Conservation (phyloP, 2,113 vertebrate genomes). For the Oxyura jamaicensis region DNA sequence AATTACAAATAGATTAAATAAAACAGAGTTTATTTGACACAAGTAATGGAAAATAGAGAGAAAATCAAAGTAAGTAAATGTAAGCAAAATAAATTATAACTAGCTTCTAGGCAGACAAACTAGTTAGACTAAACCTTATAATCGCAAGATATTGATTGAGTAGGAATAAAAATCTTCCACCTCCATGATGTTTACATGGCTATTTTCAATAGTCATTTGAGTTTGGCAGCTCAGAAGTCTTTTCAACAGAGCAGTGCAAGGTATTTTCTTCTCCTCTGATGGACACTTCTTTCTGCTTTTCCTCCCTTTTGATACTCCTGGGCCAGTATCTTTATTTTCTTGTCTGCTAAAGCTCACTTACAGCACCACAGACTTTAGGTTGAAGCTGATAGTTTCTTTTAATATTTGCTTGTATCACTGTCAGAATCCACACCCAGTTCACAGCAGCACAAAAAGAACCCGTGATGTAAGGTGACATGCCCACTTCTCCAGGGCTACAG, state of each 20-base stretch:
- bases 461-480: neutral
- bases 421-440: neutral
- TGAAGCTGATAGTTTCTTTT: accelerated
- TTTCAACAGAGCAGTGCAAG: neutral
- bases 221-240: neutral
- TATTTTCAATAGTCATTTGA: neutral
- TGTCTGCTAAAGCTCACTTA: neutral
- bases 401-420: neutral
- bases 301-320: neutral
- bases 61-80: constrained; percentile 47
- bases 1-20: constrained; percentile 11
- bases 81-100: constrained; percentile 58
- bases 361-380: neutral
- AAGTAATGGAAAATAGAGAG: neutral
- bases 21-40: constrained; percentile 24
- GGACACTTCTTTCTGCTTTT: neutral
- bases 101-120: neutral
- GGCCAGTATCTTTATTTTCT: neutral
- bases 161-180: neutral
- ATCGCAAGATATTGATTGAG: constrained; percentile 53
- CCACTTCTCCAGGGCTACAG: neutral
- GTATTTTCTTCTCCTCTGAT: neutral
- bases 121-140: constrained; percentile 26
- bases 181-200: neutral
- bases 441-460: neutral